Evolutionary conservation across 1,140 invertebrate species (phyloP).

Genomic region (Charaxes varanes): DNA sequence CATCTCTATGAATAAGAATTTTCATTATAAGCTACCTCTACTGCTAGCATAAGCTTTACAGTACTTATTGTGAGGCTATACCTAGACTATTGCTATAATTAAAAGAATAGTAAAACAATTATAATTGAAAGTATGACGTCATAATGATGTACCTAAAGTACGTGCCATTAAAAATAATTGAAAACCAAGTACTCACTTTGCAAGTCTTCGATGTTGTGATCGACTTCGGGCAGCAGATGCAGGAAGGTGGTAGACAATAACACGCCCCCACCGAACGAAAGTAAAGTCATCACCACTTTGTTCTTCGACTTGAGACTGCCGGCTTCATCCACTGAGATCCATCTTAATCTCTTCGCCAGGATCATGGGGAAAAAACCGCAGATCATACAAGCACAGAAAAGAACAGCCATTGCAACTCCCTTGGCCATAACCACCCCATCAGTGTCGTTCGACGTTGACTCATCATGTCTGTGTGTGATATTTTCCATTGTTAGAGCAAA

Average conservation of each 20-base stretch:
- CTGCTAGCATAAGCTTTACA: too few relatives aligned
- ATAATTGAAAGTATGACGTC: too few relatives aligned
- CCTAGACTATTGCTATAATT: too few relatives aligned
- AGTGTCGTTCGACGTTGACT: constrained; percentile 38
- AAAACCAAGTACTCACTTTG: constrained; percentile 58
- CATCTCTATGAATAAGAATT: too few relatives aligned
- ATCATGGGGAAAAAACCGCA: constrained; percentile 83
- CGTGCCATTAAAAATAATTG: too few relatives aligned
- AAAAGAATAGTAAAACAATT: too few relatives aligned
- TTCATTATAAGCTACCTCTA: too few relatives aligned
- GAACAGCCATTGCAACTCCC: constrained; percentile 81
- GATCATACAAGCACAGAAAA: constrained; percentile 81
- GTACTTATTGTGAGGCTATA: too few relatives aligned
- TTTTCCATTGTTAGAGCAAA: too few relatives aligned
- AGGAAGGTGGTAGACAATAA: constrained; percentile 92
- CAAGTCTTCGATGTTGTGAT: constrained; percentile 78
- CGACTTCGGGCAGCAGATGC: constrained; percentile 91
- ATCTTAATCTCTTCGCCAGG: constrained; percentile 79
- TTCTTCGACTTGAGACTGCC: constrained; percentile 61
- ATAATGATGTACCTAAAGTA: too few relatives aligned
- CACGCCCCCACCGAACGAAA: constrained; percentile 94
- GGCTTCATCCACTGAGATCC: constrained; percentile 61
- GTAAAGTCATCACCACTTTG: constrained; percentile 66
- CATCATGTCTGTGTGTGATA: constrained; percentile 20
- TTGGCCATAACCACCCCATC: constrained; percentile 77